Evolutionary conservation across 2,888 invertebrate species (phyloP), one percentile per base, ranked within the genome.

Genomic region (Tetragonisca angustula): DNA sequence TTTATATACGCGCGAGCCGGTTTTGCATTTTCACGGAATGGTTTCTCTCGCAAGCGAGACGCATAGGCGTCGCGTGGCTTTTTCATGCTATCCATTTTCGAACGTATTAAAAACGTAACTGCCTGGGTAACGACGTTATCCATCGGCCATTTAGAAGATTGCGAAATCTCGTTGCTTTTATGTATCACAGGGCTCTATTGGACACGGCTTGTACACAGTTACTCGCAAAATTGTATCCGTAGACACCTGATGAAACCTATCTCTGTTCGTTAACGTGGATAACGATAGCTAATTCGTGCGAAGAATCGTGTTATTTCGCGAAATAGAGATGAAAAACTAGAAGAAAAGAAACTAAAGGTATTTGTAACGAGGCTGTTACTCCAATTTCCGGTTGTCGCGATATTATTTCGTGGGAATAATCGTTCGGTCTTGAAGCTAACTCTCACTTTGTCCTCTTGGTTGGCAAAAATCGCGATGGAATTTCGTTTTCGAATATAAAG

Each of bases 11-110:
- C 43, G 43, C 43, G 43, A 43, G 54, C 21, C 6, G 65, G 17
- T 56, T 76, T 76, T 76, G n/a, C 27, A 71, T 71, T 71, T 80
- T 43, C 36, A 13, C 32, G 36, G n/a, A 4, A 17, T 19, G 70
- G 4, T 2, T 2, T 27, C 27, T 27, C 27, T 27, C 27, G 65
- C 21, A 19, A 52, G 19, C 79, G 24, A 9, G 17, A n/a, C 56
- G 15, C 56, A n/a, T n/a, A 43, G 43, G 43, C 43, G 15, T 11
- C 13, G 54, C 19, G 27, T 59, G 6, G 70, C 32, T 50, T 70
- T 50, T 70, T 76, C 27, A 70, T 76, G 59, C 2, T 27, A n/a
- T 4, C 50, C 43, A 11, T n/a, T 15, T 15, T 59, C 56, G 56
- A 13, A 2, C 5, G 4, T n/a, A 15, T 59, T 59, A 59, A 71